Conservation (phyloP, 2,888 invertebrate species). For the Willowsia nigromaculata region DNA sequence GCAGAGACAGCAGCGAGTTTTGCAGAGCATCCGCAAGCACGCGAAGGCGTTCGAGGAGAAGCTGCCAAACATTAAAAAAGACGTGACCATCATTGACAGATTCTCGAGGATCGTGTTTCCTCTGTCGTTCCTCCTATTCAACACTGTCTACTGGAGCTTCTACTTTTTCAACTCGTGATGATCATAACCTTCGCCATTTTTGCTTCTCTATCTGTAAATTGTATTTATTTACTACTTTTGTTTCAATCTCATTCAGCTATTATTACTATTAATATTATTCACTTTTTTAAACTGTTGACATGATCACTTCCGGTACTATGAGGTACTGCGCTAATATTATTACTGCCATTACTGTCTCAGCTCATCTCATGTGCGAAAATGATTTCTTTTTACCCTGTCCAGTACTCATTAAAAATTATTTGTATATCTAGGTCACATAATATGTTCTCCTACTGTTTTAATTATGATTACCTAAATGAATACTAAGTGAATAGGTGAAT, state of each 20-base stretch:
- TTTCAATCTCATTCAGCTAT: neutral
- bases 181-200: neutral
- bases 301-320: no score
- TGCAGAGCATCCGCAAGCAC: slow-evolving; percentile 75
- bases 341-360: no score
- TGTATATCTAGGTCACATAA: no score
- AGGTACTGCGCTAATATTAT: no score
- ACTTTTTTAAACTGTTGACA: no score
- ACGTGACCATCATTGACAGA: slow-evolving; percentile 84
- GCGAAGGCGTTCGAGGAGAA: slow-evolving; percentile 75
- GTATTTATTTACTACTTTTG: neutral
- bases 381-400: no score
- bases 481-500: no score
- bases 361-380: no score
- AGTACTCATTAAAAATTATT: no score
- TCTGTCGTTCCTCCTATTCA: slow-evolving; percentile 83
- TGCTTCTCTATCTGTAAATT: neutral
- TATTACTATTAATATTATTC: no score
- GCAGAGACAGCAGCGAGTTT: slow-evolving; percentile 78
- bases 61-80: slow-evolving; percentile 80
- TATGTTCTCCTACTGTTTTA: no score
- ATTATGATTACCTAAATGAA: no score
- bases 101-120: slow-evolving; percentile 83
- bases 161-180: slow-evolving; percentile 79
- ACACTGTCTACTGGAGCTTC: slow-evolving; percentile 83